These are phyloP conservation scores for Anarrhichthys ocellatus DNA, from an alignment of 2,113 vertebrate genomes.

Conservation along the genomic window DNA sequence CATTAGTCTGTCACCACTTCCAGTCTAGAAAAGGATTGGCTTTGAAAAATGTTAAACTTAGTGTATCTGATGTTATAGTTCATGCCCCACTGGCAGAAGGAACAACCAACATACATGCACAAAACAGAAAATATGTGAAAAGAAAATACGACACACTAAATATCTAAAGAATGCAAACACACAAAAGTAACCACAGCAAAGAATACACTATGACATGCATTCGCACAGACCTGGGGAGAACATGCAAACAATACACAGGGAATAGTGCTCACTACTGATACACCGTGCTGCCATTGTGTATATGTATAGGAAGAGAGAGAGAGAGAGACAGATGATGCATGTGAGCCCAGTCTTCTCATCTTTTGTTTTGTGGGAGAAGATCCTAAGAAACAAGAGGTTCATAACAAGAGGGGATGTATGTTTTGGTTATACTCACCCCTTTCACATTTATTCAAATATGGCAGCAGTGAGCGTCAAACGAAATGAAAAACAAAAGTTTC, in stretches of 20 bases:
- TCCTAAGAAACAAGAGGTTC: not conserved
- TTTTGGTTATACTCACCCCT: not conserved
- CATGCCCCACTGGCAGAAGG: not conserved
- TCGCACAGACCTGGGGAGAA: too few species aligned
- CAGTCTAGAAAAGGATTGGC: not conserved
- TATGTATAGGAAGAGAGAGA: too few species aligned
- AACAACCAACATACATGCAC: not conserved
- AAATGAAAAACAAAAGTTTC: too few species aligned
- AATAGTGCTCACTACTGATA: too few species aligned
- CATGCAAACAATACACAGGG: too few species aligned
- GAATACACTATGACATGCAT: too few species aligned
- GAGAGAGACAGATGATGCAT: too few species aligned
- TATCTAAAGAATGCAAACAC: too few species aligned
- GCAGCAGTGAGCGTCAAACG: not conserved
- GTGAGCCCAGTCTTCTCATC: too few species aligned
- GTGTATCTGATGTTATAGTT: not conserved
- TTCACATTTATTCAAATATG: not conserved
- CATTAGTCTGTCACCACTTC: not conserved
- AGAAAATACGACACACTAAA: not conserved
- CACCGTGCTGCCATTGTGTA: too few species aligned
- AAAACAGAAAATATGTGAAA: not conserved
- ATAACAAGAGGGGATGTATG: not conserved
- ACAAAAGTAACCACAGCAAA: too few species aligned
- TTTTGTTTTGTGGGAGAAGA: not conserved
- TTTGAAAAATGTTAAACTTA: not conserved